Conservation (phyloP, 2,113 vertebrate species). For the Rhodinocichla rosea region DNA sequence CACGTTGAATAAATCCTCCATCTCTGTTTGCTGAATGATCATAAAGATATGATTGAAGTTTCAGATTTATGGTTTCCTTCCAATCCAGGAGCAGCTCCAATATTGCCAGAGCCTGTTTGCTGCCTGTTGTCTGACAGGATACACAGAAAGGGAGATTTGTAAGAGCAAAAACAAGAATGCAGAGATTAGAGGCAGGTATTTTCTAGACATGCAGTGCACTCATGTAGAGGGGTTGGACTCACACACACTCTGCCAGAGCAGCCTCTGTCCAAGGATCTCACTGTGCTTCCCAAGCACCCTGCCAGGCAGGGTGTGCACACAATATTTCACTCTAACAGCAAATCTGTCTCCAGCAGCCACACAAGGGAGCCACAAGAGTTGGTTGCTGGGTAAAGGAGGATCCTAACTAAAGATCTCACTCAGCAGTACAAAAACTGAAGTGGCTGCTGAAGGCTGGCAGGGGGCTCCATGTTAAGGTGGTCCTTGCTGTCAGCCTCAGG, state of each 20-base stretch:
- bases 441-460: not conserved
- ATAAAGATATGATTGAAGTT: constrained; percentile 84
- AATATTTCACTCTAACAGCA: constrained; percentile 18
- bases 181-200: not conserved
- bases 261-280: not conserved
- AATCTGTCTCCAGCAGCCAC: not conserved
- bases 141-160: not conserved
- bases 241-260: not conserved
- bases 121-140: constrained; percentile 22
- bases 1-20: constrained; percentile 88
- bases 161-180: not conserved
- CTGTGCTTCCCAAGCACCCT: not conserved
- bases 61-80: constrained; percentile 82
- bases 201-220: not conserved
- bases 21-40: constrained; percentile 83
- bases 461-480: not conserved
- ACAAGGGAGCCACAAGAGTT: constrained; percentile 24
- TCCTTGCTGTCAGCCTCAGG: not conserved
- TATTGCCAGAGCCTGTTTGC: constrained; percentile 53
- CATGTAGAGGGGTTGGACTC: not conserved
- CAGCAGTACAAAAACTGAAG: not conserved
- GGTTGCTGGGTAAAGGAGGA: constrained; percentile 22
- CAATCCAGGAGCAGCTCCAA: constrained; percentile 58
- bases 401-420: constrained; percentile 1
- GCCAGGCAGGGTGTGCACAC: not conserved